Evolutionary conservation across 2,797 vertebrate genomes (phyloP), one percentile per base, ranked within the genome.

Genomic region (Triplophysa bombifrons): DNA sequence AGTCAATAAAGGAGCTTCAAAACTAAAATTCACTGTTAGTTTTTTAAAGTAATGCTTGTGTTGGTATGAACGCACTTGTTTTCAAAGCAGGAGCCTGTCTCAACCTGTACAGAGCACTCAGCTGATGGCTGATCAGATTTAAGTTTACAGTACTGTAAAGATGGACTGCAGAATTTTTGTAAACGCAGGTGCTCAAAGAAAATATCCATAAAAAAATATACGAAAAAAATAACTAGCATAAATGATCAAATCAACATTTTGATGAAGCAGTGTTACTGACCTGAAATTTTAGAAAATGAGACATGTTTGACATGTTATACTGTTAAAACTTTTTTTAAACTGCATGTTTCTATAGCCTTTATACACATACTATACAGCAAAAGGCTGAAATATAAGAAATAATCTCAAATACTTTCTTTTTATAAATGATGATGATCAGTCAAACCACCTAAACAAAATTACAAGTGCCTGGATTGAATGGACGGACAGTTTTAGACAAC

Each of bases 71-170:
- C 19, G 17, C 58, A 48, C 20, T 79, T 85, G 76, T 74, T 83
- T 73, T 66, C 58, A 60, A 41, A 83, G 76, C 64, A 66, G 8
- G 5, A 79, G 55, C 80, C 67, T 73, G 82, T 84, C 76, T 79
- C 64, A 75, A 84, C 77, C 74, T 82, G 83, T 71, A 76, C 9
- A 61, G 46, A 64, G 55, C 65, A 17, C 58, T 78, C 64, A 74
- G 58, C 58, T 73, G 34, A 50, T 34, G 30, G 20, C 22, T 48
- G 2, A 11, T 64, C 74, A 60, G 65, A 73, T 69, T 58, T 53
- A 80, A 71, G 16, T 22, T 74, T 3, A 41, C 50, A 63, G 19
- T 72, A 51, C 50, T 69, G 67, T 34, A 14, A 55, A 5, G 61
- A 69, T 60, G 2, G 8, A 27, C 22, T 53, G 13, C 22, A 19